Percentiles rank a stretch among this genome's conserved stretches.
phyloP scores from a whole-genome alignment of 2,888 invertebrate genomes.

The Poecilus cupreus region DNA sequence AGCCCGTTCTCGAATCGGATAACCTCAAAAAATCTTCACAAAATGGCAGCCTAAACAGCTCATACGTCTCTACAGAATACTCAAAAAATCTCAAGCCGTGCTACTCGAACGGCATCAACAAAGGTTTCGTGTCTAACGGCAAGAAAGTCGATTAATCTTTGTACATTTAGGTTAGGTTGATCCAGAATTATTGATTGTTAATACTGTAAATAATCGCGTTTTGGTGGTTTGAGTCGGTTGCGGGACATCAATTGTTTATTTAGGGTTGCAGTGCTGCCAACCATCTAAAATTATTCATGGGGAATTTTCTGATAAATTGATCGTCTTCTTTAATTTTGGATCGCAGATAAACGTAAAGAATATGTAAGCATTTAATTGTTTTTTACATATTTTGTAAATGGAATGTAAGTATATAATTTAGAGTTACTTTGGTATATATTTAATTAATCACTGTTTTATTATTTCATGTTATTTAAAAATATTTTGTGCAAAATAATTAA shows the following conservation, averaged over 20 bases:
- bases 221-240: not conserved
- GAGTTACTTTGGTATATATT: conserved; percentile 30
- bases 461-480: conserved; percentile 30
- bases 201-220: not conserved
- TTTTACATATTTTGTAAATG: conserved; percentile 21
- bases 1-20: conserved; percentile 37
- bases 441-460: conserved; percentile 32
- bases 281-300: not conserved
- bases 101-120: conserved; percentile 79
- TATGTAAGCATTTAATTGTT: conserved; percentile 5
- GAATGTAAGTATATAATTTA: not conserved
- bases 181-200: not conserved
- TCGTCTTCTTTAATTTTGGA: not conserved
- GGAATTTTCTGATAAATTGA: not conserved
- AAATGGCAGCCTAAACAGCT: conserved; percentile 69
- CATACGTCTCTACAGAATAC: conserved; percentile 75
- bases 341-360: not conserved
- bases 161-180: not conserved
- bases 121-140: conserved; percentile 75
- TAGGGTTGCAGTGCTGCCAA: not conserved
- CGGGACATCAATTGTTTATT: not conserved
- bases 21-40: conserved; percentile 63
- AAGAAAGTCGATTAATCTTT: conserved; percentile 64
- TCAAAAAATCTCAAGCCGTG: conserved; percentile 77
- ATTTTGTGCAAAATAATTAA: not conserved